Percentiles rank a stretch among this genome's conserved stretches.
phyloP scores from a whole-genome alignment of 53 echinoderm and acorn worm genomes.

The Holothuria scabra region DNA sequence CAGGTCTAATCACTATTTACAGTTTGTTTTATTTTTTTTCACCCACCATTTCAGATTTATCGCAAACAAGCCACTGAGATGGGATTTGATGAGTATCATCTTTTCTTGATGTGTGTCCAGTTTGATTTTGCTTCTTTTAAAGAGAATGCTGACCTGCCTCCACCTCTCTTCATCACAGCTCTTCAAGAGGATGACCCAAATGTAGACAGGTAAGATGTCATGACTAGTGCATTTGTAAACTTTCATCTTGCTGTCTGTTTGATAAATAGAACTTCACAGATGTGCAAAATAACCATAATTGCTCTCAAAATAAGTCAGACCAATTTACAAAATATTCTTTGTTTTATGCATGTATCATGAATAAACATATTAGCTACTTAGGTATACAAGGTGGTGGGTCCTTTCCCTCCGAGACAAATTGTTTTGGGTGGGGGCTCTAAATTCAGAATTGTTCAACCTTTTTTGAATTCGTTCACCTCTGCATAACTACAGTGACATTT shows the following conservation, averaged over 20 bases:
- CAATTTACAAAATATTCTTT: no score
- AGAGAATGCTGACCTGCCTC: conserved; percentile 90
- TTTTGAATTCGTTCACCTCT: no score
- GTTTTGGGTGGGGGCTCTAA: no score
- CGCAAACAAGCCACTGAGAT: conserved; percentile 83
- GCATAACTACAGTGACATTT: no score
- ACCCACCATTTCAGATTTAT: conserved; percentile 69
- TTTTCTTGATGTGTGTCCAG: conserved; percentile 94
- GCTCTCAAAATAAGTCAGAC: no score
- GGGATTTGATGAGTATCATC: conserved; percentile 98
- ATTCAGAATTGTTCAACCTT: no score
- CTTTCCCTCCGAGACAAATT: no score
- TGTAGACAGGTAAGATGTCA: conserved; percentile 75
- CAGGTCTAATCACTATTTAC: no score
- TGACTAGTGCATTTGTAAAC: neutral
- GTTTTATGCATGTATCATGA: no score
- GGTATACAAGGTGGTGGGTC: no score
- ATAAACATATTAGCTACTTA: no score
- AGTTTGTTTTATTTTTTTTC: neutral
- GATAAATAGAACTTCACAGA: neutral
- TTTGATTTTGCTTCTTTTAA: conserved; percentile 99
- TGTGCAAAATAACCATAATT: no score
- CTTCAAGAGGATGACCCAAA: conserved; percentile 95
- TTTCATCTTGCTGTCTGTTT: neutral
- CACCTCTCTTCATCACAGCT: conserved; percentile 98